These are phyloP conservation scores for Notospermus geniculatus DNA, from an alignment of 1,140 invertebrate species.

Conservation along the genomic window DNA sequence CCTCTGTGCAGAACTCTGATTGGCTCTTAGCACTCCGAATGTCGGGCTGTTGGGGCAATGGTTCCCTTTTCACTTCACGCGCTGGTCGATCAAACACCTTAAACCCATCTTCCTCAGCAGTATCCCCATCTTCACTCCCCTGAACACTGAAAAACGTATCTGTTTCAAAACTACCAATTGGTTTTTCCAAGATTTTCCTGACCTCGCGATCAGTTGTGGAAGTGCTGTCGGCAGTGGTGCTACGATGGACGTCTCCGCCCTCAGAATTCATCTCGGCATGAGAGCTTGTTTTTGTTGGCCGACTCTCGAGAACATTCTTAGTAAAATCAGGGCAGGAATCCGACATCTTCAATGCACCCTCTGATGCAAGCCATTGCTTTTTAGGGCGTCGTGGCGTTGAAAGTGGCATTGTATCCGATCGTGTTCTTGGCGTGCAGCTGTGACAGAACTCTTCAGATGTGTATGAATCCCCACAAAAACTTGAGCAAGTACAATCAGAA, in stretches of 20 bases:
- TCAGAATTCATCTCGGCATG: neutral
- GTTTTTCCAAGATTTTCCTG: neutral
- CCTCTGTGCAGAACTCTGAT: neutral
- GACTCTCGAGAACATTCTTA: too few relatives aligned
- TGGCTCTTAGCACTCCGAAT: neutral
- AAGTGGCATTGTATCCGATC: too few relatives aligned
- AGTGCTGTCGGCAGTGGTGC: neutral
- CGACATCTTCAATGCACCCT: too few relatives aligned
- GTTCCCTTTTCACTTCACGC: conserved; percentile 1
- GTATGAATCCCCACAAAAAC: too few relatives aligned
- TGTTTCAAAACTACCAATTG: neutral
- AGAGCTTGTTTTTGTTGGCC: neutral
- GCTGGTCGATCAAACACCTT: conserved; percentile 15
- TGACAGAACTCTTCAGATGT: too few relatives aligned
- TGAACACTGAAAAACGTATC: conserved; percentile 3
- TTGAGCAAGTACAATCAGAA: too few relatives aligned
- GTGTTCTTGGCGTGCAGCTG: too few relatives aligned
- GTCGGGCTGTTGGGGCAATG: conserved; percentile 11
- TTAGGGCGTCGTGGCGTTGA: too few relatives aligned
- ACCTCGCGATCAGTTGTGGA: neutral
- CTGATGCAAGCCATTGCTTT: too few relatives aligned
- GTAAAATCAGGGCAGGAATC: too few relatives aligned
- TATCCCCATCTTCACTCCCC: conserved; percentile 17
- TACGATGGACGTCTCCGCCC: neutral
- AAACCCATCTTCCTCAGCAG: neutral